Evolutionary conservation across 2,797 vertebrate species (phyloP).

Genomic region (Halcyon smyrnensis): DNA sequence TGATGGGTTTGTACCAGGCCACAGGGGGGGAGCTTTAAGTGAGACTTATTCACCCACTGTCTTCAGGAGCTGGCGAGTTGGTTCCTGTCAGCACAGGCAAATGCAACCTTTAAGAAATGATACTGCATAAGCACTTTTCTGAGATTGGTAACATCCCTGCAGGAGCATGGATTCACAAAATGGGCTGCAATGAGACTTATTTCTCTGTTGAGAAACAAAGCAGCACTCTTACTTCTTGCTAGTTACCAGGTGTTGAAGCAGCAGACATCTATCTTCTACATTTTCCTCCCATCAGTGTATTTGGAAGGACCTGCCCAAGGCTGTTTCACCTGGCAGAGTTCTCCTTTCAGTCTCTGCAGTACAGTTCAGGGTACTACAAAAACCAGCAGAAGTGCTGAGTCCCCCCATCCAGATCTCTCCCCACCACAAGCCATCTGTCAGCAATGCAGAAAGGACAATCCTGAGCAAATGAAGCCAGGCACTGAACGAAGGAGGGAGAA

Average conservation of each 20-base stretch:
- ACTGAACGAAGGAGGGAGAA: neutral
- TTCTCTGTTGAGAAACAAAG: neutral
- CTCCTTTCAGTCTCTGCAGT: neutral
- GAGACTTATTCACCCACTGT: neutral
- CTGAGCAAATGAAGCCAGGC: neutral
- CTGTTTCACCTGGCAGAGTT: neutral
- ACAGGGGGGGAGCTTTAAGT: neutral
- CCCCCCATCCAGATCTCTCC: neutral
- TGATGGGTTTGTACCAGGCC: neutral
- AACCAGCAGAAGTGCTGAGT: neutral
- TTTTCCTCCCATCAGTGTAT: neutral
- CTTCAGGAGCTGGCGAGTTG: neutral
- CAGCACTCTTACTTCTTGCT: neutral
- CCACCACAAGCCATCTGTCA: rapidly evolving
- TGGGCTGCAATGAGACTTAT: neutral
- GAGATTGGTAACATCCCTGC: neutral
- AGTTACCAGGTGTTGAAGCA: neutral
- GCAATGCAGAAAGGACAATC: neutral
- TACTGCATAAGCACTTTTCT: neutral
- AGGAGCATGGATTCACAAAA: neutral
- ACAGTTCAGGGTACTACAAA: neutral
- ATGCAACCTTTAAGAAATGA: neutral
- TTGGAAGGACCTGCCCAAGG: neutral
- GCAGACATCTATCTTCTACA: neutral
- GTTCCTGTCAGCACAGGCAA: neutral